These are phyloP conservation scores for Diaprepes abbreviatus DNA, from an alignment of 2,888 invertebrate genomes.

Conservation along the genomic window DNA sequence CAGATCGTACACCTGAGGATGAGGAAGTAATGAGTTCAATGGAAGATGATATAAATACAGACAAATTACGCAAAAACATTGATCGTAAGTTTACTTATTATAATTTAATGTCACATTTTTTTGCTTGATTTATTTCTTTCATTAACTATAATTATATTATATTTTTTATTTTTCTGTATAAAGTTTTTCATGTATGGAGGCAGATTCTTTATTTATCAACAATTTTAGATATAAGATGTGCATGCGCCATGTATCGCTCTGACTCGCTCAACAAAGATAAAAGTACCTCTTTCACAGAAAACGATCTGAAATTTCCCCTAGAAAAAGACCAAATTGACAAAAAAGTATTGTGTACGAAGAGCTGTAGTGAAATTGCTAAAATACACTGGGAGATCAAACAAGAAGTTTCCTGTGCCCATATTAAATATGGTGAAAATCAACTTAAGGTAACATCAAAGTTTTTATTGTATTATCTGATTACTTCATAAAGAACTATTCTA, in stretches of 20 bases:
- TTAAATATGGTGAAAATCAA: background rate
- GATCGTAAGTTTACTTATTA: too few relatives aligned
- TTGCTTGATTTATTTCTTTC: too few relatives aligned
- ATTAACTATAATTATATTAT: background rate
- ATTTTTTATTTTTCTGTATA: background rate
- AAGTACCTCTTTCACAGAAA: background rate
- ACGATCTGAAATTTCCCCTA: background rate
- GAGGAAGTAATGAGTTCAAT: too few relatives aligned
- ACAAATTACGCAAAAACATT: too few relatives aligned
- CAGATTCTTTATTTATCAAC: background rate
- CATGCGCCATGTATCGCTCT: background rate
- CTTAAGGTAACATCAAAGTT: background rate
- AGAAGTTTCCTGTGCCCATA: background rate
- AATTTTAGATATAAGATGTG: background rate
- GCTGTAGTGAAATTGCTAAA: background rate
- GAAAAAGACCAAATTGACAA: background rate
- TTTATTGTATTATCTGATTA: background rate
- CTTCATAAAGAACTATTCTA: too few relatives aligned
- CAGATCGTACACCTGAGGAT: too few relatives aligned
- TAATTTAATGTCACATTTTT: too few relatives aligned
- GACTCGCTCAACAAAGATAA: background rate
- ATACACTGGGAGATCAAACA: background rate
- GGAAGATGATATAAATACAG: too few relatives aligned
- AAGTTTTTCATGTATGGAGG: background rate
- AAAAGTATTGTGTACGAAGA: background rate